These are phyloP conservation scores for Chlorops oryzae DNA, from an alignment of 1,140 invertebrate species.

Conservation along the genomic window DNA sequence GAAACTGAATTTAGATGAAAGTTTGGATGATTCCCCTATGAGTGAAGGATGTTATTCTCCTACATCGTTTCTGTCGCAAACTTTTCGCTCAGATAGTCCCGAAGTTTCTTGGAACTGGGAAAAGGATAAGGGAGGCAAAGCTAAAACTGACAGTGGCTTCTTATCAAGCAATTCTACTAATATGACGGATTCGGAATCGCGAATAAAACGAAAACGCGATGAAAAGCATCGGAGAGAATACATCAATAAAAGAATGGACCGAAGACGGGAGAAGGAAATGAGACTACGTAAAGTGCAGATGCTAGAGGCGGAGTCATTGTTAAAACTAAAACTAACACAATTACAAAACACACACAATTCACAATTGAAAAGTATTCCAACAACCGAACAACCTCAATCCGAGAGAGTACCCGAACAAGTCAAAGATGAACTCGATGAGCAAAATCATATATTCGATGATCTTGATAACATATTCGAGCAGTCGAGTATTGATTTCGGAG, in stretches of 20 bases:
- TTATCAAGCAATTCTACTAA: conserved; percentile 26
- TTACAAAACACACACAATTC: no score
- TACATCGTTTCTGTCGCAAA: conserved; percentile 33
- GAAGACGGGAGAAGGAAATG: conserved; percentile 29
- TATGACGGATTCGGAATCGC: not conserved
- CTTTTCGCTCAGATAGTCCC: conserved; percentile 33
- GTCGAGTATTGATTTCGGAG: no score
- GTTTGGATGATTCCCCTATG: conserved; percentile 32
- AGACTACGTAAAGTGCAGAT: conserved; percentile 32
- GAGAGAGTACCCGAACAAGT: not conserved
- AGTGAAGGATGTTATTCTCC: conserved; percentile 32
- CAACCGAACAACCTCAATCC: conserved; percentile 9
- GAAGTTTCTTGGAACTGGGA: conserved; percentile 42
- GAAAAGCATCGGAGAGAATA: conserved; percentile 4
- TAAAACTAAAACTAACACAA: conserved; percentile 35
- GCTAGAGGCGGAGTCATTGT: conserved; percentile 26
- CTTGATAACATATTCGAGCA: no score
- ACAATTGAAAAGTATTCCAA: conserved; percentile 23
- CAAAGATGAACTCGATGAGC: not conserved
- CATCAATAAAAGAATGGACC: conserved; percentile 16
- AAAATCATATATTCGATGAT: not conserved
- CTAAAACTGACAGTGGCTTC: conserved; percentile 29
- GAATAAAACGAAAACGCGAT: conserved; percentile 5
- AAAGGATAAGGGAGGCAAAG: conserved; percentile 11
- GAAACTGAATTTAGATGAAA: conserved; percentile 32